These are phyloP conservation scores for Pristionchus exspectatus DNA, from an alignment of 2,888 invertebrate genomes.

Conservation along the genomic window DNA sequence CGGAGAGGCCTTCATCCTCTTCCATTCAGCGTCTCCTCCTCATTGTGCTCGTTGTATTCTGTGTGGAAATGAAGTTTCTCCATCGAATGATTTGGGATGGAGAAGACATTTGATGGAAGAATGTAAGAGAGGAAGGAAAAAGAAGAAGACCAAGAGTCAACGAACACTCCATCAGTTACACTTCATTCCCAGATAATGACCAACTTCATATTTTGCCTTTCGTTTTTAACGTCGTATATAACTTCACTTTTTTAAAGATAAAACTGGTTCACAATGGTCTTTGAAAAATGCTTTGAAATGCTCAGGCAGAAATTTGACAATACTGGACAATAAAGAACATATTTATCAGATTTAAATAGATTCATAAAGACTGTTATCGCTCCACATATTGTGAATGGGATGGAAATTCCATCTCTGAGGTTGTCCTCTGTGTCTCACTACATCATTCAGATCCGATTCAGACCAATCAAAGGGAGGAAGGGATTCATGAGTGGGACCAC, in stretches of 20 bases:
- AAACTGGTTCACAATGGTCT: too few relatives aligned
- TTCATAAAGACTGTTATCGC: neutral
- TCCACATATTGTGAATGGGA: conserved; percentile 42
- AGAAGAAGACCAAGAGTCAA: conserved; percentile 10
- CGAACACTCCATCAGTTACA: neutral
- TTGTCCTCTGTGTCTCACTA: conserved; percentile 49
- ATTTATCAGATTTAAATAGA: neutral
- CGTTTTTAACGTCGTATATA: neutral
- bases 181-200: conserved; percentile 36
- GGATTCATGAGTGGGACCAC: conserved; percentile 37
- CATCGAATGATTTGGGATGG: conserved; percentile 51
- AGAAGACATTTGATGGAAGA: conserved; percentile 39
- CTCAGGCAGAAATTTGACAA: too few relatives aligned
- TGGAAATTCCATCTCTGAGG: conserved; percentile 11
- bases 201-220: neutral
- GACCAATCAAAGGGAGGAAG: conserved; percentile 35
- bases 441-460: neutral
- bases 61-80: conserved; percentile 31
- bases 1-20: neutral
- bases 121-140: conserved; percentile 20
- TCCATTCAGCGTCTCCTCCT: conserved; percentile 36
- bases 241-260: too few relatives aligned
- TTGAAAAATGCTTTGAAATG: too few relatives aligned
- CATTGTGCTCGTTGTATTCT: conserved; percentile 27
- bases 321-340: too few relatives aligned